Percentiles rank a stretch among this genome's conserved stretches.
Evolutionary conservation across 2,888 invertebrate species (phyloP).

Genomic region (Lithosia quadra): DNA sequence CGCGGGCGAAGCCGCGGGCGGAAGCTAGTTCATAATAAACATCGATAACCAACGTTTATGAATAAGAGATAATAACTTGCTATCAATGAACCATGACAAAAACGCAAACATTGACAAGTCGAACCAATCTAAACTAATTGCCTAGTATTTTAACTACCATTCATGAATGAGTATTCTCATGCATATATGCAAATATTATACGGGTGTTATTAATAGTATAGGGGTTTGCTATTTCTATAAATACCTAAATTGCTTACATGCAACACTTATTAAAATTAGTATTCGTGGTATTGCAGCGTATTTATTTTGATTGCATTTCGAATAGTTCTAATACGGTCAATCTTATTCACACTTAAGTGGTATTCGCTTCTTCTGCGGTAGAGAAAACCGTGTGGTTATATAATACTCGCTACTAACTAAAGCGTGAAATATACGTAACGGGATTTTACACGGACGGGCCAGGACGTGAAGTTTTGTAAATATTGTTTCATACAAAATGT

Average conservation of each 20-base stretch:
- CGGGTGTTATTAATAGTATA: conserved; percentile 41
- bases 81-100: conserved; percentile 6
- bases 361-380: too few relatives aligned
- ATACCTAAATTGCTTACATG: background rate
- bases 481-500: too few relatives aligned
- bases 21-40: background rate
- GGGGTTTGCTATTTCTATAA: conserved; percentile 22
- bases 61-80: background rate
- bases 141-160: conserved; percentile 8
- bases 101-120: background rate
- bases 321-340: too few relatives aligned
- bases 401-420: too few relatives aligned
- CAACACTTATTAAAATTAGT: background rate
- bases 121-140: background rate
- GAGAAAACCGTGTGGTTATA: too few relatives aligned
- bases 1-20: too few relatives aligned
- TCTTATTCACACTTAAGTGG: too few relatives aligned
- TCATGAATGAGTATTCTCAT: conserved; percentile 19
- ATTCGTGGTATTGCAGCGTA: background rate
- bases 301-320: background rate
- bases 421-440: too few relatives aligned
- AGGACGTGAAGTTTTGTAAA: too few relatives aligned
- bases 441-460: too few relatives aligned
- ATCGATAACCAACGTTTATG: conserved; percentile 10
- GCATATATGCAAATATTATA: conserved; percentile 30